Evolutionary conservation across 2,888 invertebrate genomes (phyloP), one percentile per base, ranked within the genome.

Genomic region (Dascillus cervinus): DNA sequence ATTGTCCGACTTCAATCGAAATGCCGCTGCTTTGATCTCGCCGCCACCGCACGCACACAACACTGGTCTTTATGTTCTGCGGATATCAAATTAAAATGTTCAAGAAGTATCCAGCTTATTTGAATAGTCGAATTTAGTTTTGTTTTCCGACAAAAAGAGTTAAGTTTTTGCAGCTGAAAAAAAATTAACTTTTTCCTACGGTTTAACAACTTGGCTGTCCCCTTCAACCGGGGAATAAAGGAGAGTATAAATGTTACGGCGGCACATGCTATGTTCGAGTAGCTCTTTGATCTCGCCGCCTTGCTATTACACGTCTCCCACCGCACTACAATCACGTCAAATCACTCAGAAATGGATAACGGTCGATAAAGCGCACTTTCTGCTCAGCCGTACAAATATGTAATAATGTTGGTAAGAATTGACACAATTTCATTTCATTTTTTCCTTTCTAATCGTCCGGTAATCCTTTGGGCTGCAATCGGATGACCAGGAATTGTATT

Each of bases 1-100:
- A 51, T 51, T 51, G 49, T 51, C 46, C 44, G 45, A 49, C 49
- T 36, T 50, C 50, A 50, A 47, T 47, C 47, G 42, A 38, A 39
- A 40, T 23, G 44, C 50, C 50, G 49, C 32, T 44, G 26, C 47
- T 49, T 51, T 51, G 50, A 50, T 48, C 43, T 47, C 27, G 32
- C 50, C 50, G 50, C 39, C 40, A 32, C 38, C 39, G 34, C 39
- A 37, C 41, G 43, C 39, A 42, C 36, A 41, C 35, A 34, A 34
- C 25, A 34, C 20, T 29, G 21, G 29, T 22, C 29, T 34, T 34
- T 34, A 34, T 34, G 34, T 26, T 25, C 29, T 11, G 21, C 24
- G 14, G 25, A 34, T 34, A 34, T 25, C 19, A 28, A 28, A 28
- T 28, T 28, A 28, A 28, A 26, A 28, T 11, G 28, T 28, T 28